Conservation (phyloP, 2,113 vertebrate species). For the Silurus meridionalis region DNA sequence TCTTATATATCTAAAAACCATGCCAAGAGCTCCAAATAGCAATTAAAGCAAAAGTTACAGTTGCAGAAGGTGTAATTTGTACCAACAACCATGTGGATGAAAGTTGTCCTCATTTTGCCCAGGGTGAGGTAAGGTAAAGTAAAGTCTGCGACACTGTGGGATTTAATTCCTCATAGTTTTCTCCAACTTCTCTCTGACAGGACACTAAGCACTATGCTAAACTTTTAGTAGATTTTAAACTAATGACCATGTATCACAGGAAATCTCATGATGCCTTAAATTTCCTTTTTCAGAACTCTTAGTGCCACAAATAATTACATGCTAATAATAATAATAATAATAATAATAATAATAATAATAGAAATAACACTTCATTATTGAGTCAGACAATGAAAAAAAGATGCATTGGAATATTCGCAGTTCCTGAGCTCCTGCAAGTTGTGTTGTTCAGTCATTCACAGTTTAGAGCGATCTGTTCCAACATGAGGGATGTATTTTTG, state of each 20-base stretch:
- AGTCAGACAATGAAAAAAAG: neutral
- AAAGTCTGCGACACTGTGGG: neutral
- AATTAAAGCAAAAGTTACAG: neutral
- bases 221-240: neutral
- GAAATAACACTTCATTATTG: neutral
- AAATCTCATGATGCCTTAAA: neutral
- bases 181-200: neutral
- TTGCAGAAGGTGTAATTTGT: neutral
- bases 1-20: neutral
- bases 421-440: slow-evolving; percentile 1
- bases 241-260: neutral
- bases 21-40: neutral
- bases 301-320: neutral
- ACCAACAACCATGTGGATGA: neutral
- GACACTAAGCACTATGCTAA: neutral
- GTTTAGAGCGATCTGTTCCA: neutral
- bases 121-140: neutral
- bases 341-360: no score
- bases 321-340: neutral
- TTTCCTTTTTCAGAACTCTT: neutral
- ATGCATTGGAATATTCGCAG: neutral
- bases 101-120: neutral
- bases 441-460: neutral
- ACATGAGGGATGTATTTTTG: neutral
- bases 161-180: neutral